Percentiles rank a stretch among this genome's conserved stretches.
Conservation (phyloP, 2,888 invertebrate genomes). For the Cheilosia pagana region DNA sequence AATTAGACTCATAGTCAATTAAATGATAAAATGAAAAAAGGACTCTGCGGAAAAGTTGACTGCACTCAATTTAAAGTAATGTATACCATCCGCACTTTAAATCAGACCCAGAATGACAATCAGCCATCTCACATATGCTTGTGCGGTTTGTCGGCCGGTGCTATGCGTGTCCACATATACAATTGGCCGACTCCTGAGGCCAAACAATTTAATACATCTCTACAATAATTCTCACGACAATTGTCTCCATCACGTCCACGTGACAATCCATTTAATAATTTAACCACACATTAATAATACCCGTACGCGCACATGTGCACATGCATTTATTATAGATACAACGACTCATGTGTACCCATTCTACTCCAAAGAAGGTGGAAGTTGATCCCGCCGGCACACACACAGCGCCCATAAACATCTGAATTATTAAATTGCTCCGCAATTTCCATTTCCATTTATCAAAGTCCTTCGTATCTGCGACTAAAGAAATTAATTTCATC, state of each 20-base stretch:
- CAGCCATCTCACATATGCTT: not conserved
- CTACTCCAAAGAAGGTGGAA: not conserved
- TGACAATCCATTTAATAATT: constrained; percentile 45
- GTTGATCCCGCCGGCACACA: not conserved
- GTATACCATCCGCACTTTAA: too few species aligned
- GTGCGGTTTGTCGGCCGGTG: not conserved
- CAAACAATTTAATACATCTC: constrained; percentile 31
- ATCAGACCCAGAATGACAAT: too few species aligned
- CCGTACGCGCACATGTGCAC: constrained; percentile 15
- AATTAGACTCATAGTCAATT: too few species aligned
- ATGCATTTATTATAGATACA: constrained; percentile 40
- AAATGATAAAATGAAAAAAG: too few species aligned
- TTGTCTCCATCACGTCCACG: constrained; percentile 20
- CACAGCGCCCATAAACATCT: constrained; percentile 8
- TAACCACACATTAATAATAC: constrained; percentile 15
- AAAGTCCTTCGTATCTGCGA: constrained; percentile 5
- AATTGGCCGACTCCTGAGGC: not conserved
- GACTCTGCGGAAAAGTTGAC: too few species aligned
- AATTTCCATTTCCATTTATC: constrained; percentile 50
- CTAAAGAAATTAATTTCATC: constrained; percentile 10
- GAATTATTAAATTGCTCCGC: constrained; percentile 52
- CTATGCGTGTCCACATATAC: not conserved
- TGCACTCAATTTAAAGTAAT: too few species aligned
- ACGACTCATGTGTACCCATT: constrained; percentile 7
- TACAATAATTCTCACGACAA: constrained; percentile 4